Percentiles rank a stretch among this genome's conserved stretches.
Evolutionary conservation across 2,797 vertebrate genomes (phyloP).

Genomic region (Antrozous pallidus): DNA sequence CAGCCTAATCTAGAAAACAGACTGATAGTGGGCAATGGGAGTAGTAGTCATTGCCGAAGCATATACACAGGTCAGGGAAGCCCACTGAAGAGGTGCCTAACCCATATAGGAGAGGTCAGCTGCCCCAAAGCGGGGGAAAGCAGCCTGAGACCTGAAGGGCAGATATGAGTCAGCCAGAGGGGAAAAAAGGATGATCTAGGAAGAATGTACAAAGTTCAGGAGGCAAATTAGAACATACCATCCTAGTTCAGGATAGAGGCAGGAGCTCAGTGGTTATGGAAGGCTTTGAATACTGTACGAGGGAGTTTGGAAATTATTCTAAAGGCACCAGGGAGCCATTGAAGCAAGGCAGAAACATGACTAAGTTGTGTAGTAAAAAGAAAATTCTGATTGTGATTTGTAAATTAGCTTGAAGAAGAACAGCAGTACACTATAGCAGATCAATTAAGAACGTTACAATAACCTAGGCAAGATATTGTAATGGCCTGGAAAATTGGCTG

Average conservation of each 20-base stretch:
- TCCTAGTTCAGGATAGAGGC: not conserved
- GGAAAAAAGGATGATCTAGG: not conserved
- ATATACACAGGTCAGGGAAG: not conserved
- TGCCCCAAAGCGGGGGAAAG: not conserved
- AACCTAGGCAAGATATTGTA: not conserved
- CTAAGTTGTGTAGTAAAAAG: not conserved
- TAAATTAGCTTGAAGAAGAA: conserved; percentile 3
- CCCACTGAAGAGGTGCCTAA: not conserved
- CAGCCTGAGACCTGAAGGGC: not conserved
- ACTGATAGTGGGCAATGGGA: not conserved
- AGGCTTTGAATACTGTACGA: not conserved
- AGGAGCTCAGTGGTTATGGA: not conserved
- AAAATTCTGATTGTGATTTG: not conserved
- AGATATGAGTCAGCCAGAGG: not conserved
- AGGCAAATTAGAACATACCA: not conserved
- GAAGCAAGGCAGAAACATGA: not conserved
- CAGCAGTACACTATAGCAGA: not conserved
- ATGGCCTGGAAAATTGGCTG: not conserved
- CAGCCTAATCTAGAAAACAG: not conserved
- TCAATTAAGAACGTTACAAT: not conserved
- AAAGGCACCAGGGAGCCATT: not conserved
- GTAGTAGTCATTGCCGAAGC: not conserved
- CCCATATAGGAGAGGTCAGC: not conserved
- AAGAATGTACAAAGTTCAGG: not conserved
- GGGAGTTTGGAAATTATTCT: not conserved